Percentiles rank a stretch among this genome's conserved stretches.
These are phyloP conservation scores for Hydrophis major DNA, from an alignment of 2,797 vertebrate genomes.

Conservation along the genomic window DNA sequence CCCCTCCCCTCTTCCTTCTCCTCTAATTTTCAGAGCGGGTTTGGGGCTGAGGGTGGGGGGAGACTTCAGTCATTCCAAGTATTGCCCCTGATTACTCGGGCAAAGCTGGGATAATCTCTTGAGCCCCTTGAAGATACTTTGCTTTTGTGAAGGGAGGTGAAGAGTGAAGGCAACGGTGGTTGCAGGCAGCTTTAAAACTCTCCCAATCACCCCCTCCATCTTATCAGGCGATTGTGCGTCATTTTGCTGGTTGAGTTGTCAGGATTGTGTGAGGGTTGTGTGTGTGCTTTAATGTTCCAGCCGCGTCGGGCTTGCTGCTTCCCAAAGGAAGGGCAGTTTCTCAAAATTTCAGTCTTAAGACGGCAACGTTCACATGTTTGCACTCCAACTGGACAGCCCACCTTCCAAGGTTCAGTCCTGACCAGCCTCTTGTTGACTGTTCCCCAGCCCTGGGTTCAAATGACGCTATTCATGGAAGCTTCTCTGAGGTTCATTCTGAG, in stretches of 20 bases:
- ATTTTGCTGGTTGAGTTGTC: slow-evolving; percentile 66
- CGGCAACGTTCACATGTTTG: not conserved
- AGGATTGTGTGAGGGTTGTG: slow-evolving; percentile 34
- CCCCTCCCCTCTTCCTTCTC: not conserved
- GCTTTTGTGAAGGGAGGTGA: slow-evolving; percentile 69
- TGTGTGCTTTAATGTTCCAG: slow-evolving; percentile 30
- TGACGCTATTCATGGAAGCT: not conserved
- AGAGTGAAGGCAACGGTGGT: slow-evolving; percentile 64
- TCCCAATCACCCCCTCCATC: slow-evolving; percentile 61
- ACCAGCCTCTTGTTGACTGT: not conserved
- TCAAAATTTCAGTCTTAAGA: not conserved
- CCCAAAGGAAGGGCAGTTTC: slow-evolving; percentile 6
- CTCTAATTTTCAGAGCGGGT: slow-evolving; percentile 14
- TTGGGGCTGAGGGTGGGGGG: not conserved
- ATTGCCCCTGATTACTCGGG: slow-evolving; percentile 63
- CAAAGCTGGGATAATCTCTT: slow-evolving; percentile 71
- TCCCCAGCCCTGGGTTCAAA: not conserved
- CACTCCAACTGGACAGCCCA: not conserved
- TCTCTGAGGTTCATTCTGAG: not conserved
- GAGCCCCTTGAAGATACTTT: slow-evolving; percentile 69
- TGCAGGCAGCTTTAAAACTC: slow-evolving; percentile 67
- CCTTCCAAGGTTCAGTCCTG: not conserved
- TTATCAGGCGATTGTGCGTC: slow-evolving; percentile 53
- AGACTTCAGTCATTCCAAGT: slow-evolving; percentile 53
- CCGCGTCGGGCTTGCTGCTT: slow-evolving; percentile 15